These are phyloP conservation scores for Acanthopagrus latus DNA, from an alignment of 2,797 vertebrate genomes.

Conservation along the genomic window DNA sequence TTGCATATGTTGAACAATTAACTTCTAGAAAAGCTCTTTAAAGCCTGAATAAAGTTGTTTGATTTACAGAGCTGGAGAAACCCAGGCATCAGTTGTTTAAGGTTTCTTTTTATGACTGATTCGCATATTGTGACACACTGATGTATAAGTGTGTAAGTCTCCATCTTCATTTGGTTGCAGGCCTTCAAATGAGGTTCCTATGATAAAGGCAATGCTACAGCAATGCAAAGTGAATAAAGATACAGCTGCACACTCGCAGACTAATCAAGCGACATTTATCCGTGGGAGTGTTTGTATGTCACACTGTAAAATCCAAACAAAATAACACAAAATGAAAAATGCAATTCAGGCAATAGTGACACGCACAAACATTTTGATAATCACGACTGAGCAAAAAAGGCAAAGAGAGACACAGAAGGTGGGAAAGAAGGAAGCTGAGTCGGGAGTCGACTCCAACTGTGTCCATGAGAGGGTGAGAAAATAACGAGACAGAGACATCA, in stretches of 20 bases:
- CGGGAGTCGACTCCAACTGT: conserved; percentile 32
- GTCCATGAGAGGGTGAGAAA: conserved; percentile 31
- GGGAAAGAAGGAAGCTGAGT: conserved; percentile 23
- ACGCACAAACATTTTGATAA: background rate
- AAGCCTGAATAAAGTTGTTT: background rate
- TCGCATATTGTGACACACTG: conserved; percentile 33
- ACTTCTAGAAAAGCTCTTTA: conserved; percentile 5
- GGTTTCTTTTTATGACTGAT: conserved; percentile 21
- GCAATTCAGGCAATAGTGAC: background rate
- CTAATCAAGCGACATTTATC: background rate
- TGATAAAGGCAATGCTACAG: background rate
- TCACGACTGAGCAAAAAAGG: conserved; percentile 8
- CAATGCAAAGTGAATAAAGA: background rate
- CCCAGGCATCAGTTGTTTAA: conserved; percentile 17
- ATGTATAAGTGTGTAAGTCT: background rate
- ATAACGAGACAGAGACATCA: conserved; percentile 23
- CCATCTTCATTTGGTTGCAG: conserved; percentile 22
- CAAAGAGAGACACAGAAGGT: conserved; percentile 18
- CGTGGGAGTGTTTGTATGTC: background rate
- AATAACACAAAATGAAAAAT: background rate
- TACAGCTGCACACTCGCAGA: background rate
- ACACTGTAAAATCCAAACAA: background rate
- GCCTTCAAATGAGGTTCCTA: conserved; percentile 4
- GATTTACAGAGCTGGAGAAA: conserved; percentile 1
- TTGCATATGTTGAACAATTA: background rate